Evolutionary conservation across 1,140 invertebrate species (phyloP).

Genomic region (Drosophila arizonae): DNA sequence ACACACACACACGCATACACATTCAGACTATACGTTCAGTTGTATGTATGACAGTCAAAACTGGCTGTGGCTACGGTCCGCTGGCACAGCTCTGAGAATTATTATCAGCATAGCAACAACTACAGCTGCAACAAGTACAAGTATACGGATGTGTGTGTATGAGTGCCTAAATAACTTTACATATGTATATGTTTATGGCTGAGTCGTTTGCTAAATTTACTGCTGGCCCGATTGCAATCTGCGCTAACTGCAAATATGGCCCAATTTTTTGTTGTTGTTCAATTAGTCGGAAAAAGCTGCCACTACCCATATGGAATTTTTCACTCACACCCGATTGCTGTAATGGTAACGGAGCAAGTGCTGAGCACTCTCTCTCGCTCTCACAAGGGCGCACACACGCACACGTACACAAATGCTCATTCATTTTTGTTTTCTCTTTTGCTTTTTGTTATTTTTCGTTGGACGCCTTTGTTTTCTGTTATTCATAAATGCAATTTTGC

Average conservation of each 20-base stretch:
- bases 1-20: not conserved
- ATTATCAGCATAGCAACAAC: constrained; percentile 33
- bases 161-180: constrained; percentile 60
- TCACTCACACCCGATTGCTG: constrained; percentile 48
- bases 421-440: constrained; percentile 39
- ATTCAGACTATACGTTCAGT: not conserved
- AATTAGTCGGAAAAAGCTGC: constrained; percentile 64
- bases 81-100: constrained; percentile 33
- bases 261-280: constrained; percentile 68
- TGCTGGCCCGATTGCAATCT: constrained; percentile 67
- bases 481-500: constrained; percentile 77
- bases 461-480: constrained; percentile 44
- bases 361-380: constrained; percentile 29
- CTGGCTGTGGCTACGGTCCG: constrained; percentile 21
- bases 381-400: constrained; percentile 2
- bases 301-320: constrained; percentile 64
- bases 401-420: constrained; percentile 30
- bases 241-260: constrained; percentile 72
- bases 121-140: constrained; percentile 9
- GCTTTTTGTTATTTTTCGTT: constrained; percentile 18
- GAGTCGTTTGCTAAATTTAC: constrained; percentile 70
- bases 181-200: constrained; percentile 54
- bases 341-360: constrained; percentile 41
- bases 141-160: constrained; percentile 13
- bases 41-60: constrained; percentile 37